These are phyloP conservation scores for Rafetus swinhoei DNA, from an alignment of 2,113 vertebrate species.

Conservation along the genomic window DNA sequence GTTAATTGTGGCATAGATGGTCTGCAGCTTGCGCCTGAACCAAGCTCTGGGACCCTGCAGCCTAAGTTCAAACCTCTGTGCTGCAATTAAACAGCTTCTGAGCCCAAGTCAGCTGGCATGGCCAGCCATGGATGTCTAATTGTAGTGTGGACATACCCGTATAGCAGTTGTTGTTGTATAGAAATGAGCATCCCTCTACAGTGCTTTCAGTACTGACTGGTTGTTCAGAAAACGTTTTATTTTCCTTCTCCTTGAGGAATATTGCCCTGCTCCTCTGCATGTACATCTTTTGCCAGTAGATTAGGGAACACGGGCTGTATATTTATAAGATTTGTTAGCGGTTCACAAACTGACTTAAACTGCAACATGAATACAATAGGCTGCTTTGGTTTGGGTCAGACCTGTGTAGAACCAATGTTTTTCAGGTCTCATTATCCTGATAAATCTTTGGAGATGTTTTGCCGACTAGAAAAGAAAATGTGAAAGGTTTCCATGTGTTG, in stretches of 20 bases:
- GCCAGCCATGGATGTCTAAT: neutral
- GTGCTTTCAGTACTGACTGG: neutral
- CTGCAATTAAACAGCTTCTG: neutral
- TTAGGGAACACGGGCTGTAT: neutral
- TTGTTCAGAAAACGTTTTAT: neutral
- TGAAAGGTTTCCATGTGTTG: slow-evolving; percentile 3
- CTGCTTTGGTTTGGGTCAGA: neutral
- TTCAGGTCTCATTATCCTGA: slow-evolving; percentile 12
- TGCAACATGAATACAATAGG: neutral
- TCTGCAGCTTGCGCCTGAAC: no score
- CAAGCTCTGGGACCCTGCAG: neutral
- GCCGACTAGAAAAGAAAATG: slow-evolving; percentile 12
- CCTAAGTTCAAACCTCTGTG: neutral
- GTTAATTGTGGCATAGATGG: no score
- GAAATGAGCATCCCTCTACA: neutral
- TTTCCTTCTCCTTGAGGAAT: neutral
- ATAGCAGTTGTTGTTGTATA: neutral
- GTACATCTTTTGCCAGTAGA: neutral
- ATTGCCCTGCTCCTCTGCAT: neutral
- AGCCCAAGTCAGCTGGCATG: neutral
- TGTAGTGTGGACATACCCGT: neutral
- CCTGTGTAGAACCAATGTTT: neutral
- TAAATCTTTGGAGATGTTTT: neutral
- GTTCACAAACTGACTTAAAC: neutral
- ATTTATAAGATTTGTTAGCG: neutral